Evolutionary conservation across 2,797 vertebrate genomes (phyloP).

Genomic region (Semotilus atromaculatus): DNA sequence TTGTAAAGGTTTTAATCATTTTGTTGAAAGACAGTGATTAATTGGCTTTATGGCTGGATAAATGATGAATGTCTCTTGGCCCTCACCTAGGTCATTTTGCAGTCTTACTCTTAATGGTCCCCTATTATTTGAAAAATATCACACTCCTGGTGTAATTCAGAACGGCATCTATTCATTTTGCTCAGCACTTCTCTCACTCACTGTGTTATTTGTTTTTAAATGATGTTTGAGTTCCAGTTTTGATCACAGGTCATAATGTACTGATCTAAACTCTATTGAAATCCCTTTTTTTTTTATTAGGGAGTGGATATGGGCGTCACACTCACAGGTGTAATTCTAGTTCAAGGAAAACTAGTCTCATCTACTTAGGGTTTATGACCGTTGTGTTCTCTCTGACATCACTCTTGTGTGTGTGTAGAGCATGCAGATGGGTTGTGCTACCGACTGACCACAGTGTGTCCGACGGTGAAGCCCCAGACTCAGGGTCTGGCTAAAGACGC

Average conservation of each 20-base stretch:
- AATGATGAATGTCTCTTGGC: constrained; percentile 20
- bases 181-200: neutral
- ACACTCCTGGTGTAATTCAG: neutral
- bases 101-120: neutral
- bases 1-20: constrained; percentile 34
- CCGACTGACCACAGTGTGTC: constrained; percentile 93
- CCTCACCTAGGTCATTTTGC: neutral
- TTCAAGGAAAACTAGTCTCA: neutral
- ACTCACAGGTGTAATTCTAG: neutral
- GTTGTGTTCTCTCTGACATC: neutral
- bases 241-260: neutral
- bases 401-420: constrained; percentile 74
- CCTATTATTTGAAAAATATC: neutral
- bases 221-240: neutral
- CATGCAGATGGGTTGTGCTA: constrained; percentile 95
- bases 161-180: neutral
- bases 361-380: neutral
- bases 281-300: neutral
- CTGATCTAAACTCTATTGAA: neutral
- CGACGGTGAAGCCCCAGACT: constrained; percentile 97
- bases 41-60: constrained; percentile 3
- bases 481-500: constrained; percentile 97
- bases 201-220: neutral
- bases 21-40: constrained; percentile 32
- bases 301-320: neutral